Percentiles rank a stretch among this genome's conserved stretches.
These are phyloP conservation scores for Keiferia lycopersicella DNA, from an alignment of 2,888 invertebrate genomes.

Conservation along the genomic window DNA sequence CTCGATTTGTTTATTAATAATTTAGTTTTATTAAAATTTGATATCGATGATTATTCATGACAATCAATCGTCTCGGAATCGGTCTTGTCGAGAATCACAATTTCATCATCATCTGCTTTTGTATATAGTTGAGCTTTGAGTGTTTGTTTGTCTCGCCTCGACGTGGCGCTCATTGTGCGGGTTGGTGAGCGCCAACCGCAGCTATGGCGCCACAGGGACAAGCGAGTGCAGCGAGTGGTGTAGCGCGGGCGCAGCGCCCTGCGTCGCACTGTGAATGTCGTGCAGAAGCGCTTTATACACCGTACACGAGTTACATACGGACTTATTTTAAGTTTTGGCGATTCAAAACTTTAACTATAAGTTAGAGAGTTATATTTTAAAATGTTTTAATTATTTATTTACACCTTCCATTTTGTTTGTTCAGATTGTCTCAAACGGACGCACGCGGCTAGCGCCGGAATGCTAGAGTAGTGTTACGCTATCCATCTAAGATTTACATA, in stretches of 20 bases:
- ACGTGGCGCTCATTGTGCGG: constrained; percentile 69
- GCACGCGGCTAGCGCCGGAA: constrained; percentile 51
- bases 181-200: constrained; percentile 73
- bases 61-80: constrained; percentile 57
- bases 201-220: constrained; percentile 64
- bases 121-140: constrained; percentile 60
- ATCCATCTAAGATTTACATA: constrained; percentile 49
- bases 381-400: constrained; percentile 69
- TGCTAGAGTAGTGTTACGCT: constrained; percentile 57
- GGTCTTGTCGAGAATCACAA: constrained; percentile 49
- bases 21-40: constrained; percentile 68
- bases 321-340: constrained; percentile 80
- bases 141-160: constrained; percentile 63
- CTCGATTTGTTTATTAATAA: constrained; percentile 75
- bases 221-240: constrained; percentile 29
- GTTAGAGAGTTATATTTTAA: constrained; percentile 75
- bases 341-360: constrained; percentile 81
- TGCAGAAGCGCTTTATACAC: constrained; percentile 50
- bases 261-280: too few species aligned
- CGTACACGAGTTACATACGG: constrained; percentile 62
- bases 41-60: constrained; percentile 76
- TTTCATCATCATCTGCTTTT: constrained; percentile 43
- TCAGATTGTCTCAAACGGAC: constrained; percentile 65
- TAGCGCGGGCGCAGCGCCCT: not conserved
- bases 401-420: constrained; percentile 50